phyloP scores from a whole-genome alignment of 2,113 vertebrate species.

The Alethe castanea region DNA sequence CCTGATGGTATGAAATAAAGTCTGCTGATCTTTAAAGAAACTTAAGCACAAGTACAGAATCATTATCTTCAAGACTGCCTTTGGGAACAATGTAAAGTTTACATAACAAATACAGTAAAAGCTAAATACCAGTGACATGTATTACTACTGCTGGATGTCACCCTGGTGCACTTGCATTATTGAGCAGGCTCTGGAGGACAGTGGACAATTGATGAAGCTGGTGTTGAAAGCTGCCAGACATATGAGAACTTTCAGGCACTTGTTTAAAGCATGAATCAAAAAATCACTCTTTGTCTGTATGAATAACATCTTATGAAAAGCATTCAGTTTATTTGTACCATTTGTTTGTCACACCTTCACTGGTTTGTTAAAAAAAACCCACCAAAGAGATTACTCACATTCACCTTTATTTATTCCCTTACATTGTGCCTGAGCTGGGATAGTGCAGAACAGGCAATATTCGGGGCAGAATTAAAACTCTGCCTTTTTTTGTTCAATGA shows the following conservation, averaged over 20 bases:
- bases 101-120: neutral
- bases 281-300: neutral
- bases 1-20: neutral
- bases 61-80: neutral
- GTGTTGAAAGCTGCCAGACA: neutral
- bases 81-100: neutral
- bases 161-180: neutral
- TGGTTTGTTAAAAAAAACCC: neutral
- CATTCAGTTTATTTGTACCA: neutral
- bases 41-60: neutral
- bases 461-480: neutral
- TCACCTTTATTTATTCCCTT: neutral
- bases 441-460: neutral
- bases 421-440: neutral
- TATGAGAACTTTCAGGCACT: neutral
- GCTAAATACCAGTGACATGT: neutral
- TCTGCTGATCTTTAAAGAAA: neutral
- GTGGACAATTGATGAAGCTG: neutral
- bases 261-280: slow-evolving; percentile 1
- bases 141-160: neutral
- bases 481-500: neutral
- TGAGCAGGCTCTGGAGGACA: neutral
- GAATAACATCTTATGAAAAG: neutral
- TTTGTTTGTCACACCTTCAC: neutral
- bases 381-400: neutral